Evolutionary conservation across 2,888 invertebrate species (phyloP).

Genomic region (Cinara cedri): DNA sequence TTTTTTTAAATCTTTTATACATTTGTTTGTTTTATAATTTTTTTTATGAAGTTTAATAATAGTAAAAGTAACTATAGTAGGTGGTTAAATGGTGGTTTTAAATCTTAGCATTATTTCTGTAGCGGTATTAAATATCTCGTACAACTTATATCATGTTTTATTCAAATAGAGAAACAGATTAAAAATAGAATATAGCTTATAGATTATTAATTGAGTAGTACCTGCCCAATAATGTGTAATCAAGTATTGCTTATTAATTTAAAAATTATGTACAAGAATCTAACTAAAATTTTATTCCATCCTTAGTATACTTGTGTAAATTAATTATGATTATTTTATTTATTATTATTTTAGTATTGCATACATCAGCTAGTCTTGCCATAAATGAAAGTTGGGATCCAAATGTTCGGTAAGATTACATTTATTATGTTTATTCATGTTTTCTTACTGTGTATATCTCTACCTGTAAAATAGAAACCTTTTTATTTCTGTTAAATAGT

Average conservation of each 20-base stretch:
- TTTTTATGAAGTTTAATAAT: too few species aligned
- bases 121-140: too few species aligned
- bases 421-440: not conserved
- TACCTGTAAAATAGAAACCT: not conserved
- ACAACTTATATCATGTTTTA: too few species aligned
- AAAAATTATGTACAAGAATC: too few species aligned
- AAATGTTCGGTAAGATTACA: slow-evolving; percentile 72
- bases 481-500: not conserved
- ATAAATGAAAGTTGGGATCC: slow-evolving; percentile 99
- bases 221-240: not conserved
- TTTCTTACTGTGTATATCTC: not conserved
- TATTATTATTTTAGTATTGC: slow-evolving; percentile 79
- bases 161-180: too few species aligned
- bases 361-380: slow-evolving; percentile 96
- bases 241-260: not conserved
- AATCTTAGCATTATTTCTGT: too few species aligned
- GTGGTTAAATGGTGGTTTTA: too few species aligned
- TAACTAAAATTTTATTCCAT: too few species aligned
- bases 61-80: too few species aligned
- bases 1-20: not conserved
- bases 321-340: slow-evolving; percentile 11
- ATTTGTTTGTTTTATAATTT: not conserved
- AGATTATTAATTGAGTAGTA: not conserved
- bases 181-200: too few species aligned
- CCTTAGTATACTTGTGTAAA: not conserved